Conservation (phyloP, 2,113 vertebrate species). For the Atlantisia rogersi region DNA sequence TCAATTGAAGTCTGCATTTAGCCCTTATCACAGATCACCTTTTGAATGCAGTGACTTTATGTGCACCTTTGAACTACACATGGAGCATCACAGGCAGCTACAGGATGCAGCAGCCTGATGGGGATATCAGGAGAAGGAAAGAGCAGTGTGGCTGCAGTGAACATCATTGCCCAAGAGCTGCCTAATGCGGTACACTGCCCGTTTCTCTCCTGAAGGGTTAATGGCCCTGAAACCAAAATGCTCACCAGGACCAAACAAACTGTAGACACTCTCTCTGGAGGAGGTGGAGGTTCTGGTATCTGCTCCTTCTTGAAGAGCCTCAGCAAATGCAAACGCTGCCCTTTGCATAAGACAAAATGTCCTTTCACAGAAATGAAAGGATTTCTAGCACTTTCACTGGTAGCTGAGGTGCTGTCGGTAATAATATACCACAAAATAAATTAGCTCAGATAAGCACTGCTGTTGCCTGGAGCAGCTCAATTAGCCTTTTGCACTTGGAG, state of each 20-base stretch:
- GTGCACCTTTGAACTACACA: background rate
- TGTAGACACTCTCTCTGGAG: background rate
- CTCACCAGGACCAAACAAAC: background rate
- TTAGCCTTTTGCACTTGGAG: constrained; percentile 55
- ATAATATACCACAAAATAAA: constrained; percentile 24
- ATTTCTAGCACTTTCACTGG: constrained; percentile 11
- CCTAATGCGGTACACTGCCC: background rate
- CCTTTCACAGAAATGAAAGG: background rate
- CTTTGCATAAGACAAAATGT: background rate
- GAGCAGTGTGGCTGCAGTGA: background rate
- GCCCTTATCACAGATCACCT: background rate
- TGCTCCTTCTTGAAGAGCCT: background rate
- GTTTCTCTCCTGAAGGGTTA: background rate
- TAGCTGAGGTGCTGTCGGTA: background rate
- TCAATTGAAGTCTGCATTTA: background rate
- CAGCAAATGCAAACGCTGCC: background rate
- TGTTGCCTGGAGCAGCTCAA: constrained; percentile 60
- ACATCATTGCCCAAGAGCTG: background rate
- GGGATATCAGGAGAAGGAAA: background rate
- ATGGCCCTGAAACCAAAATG: background rate
- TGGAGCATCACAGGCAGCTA: background rate
- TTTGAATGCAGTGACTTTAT: background rate
- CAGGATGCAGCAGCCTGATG: background rate
- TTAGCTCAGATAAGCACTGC: constrained; percentile 47
- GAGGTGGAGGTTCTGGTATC: background rate